Conservation (phyloP, 1,140 invertebrate genomes). For the Mya arenaria region DNA sequence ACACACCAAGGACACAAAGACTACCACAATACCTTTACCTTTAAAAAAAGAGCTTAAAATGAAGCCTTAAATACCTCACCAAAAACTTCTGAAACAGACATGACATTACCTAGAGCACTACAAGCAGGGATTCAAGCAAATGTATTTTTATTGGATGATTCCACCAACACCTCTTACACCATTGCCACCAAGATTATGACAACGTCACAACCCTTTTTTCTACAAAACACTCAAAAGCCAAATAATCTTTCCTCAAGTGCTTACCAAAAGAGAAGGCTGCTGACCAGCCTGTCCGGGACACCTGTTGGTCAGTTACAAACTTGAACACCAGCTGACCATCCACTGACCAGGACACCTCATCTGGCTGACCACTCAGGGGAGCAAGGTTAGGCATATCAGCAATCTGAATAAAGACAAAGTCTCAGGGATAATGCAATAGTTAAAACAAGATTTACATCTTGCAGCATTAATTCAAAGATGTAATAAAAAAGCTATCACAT, state of each 20-base stretch:
- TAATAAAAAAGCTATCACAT: too few relatives aligned
- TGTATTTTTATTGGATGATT: background rate
- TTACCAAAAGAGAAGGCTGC: slow-evolving; percentile 50
- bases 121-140: background rate
- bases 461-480: too few relatives aligned
- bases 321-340: slow-evolving; percentile 26
- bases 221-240: background rate
- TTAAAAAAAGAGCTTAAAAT: background rate
- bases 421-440: background rate
- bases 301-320: slow-evolving; percentile 23
- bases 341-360: background rate
- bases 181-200: background rate
- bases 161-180: background rate
- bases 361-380: slow-evolving; percentile 16
- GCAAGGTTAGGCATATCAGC: background rate
- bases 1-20: background rate
- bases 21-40: background rate
- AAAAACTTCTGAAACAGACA: background rate
- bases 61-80: background rate
- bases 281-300: slow-evolving; percentile 19
- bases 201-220: background rate
- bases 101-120: background rate
- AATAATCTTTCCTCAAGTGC: background rate
- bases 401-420: background rate
- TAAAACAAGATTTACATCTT: background rate